Base-by-base conservation (phyloP, 2,113 vertebrate genomes). In the Dermatemys mawii region DNA sequence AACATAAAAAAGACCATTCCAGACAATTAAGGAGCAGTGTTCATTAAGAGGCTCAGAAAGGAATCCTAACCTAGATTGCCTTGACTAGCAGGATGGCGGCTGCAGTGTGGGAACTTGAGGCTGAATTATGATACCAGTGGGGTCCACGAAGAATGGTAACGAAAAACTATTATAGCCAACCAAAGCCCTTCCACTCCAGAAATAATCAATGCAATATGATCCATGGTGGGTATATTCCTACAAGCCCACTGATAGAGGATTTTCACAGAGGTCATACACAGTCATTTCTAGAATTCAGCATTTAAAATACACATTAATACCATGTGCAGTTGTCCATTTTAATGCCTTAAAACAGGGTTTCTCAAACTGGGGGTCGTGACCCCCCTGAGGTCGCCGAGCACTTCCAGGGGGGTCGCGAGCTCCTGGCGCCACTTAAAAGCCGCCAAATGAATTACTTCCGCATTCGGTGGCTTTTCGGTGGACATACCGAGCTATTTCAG, bases 191-290 rank as follows among this genome's bases (percentile, higher is more conserved):
- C 6, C 54, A 1, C 32, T 53, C 79, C 38, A 67, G 63, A 75
- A 54, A 19, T n/a, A 22, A 60, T 87, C 84, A 54, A 90, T 73
- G n/a, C 63, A 93, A 54, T 32, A 38, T 44, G 27, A 21, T 63
- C 24, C 29, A 4, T 4, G 10, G 21, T 0, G 0, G 60, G 4
- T 63, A 81, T 22, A 19, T 38, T 38, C n/a, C n/a, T n/a, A 3
- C 3, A 2, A 0, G 41, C 21, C 24, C 38, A 82, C 70, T 26
- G 32, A 78, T 26, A 70, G 1, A 10, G 1, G 24, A 24, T 50
- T 16, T 75, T n/a, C 50, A 17, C 38, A 27, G 60, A 49, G 81
- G 22, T 49, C 49, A 10, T 1, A 75, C 53, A 24, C 60, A n/a
- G 17, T 17, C 60, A 67, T 67, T 67, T 67, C 16, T 78, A 95